These are phyloP conservation scores for Pristionchus mayeri DNA, from an alignment of 2,888 invertebrate genomes.

Conservation along the genomic window DNA sequence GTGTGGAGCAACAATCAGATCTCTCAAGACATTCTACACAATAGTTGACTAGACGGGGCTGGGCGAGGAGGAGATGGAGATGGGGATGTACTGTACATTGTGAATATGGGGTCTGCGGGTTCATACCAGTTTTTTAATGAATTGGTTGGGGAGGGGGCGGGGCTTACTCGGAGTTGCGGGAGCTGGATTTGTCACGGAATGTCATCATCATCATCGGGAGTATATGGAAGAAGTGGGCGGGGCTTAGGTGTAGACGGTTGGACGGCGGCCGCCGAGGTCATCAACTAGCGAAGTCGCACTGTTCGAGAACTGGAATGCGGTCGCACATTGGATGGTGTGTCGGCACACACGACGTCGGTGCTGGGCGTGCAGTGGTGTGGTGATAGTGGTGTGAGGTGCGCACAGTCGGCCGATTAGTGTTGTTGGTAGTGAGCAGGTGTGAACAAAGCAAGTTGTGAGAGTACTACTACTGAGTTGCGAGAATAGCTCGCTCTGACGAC, in stretches of 20 bases:
- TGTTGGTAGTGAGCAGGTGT: background rate
- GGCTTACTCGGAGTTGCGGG: background rate
- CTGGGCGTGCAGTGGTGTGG: constrained; percentile 11
- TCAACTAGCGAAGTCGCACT: constrained; percentile 59
- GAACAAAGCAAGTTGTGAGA: background rate
- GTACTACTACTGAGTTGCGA: background rate
- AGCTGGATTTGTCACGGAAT: constrained; percentile 6
- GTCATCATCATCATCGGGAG: constrained; percentile 6
- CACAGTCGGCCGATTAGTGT: background rate
- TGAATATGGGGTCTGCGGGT: background rate
- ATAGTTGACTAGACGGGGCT: constrained; percentile 2
- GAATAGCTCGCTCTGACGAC: background rate
- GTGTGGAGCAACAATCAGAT: constrained; percentile 16
- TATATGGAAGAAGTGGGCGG: background rate
- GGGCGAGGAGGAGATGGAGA: too few relatives aligned
- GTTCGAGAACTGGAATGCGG: constrained; percentile 54
- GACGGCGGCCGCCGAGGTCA: constrained; percentile 47
- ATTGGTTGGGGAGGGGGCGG: background rate
- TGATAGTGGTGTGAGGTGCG: background rate
- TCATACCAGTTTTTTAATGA: background rate
- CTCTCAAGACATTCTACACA: background rate
- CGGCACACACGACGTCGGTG: background rate
- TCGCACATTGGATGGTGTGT: background rate
- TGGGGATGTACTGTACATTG: background rate
- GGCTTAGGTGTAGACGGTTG: constrained; percentile 47